Percentiles rank a stretch among this genome's conserved stretches.
Evolutionary conservation across 2,888 invertebrate genomes (phyloP).

Genomic region (Nipponacmea schrenckii): DNA sequence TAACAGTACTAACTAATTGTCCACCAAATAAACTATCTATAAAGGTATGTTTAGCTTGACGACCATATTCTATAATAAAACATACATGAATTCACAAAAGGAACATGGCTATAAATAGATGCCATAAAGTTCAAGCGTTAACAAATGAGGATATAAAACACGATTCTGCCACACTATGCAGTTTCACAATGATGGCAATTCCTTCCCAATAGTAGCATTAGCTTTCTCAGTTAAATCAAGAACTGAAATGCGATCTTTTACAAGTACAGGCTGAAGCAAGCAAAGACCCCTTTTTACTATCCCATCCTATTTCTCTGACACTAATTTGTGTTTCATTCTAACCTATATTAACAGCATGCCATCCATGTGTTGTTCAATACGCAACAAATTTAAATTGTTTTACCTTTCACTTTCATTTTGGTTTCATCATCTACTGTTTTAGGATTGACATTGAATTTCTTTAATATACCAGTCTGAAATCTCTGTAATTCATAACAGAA

Average conservation of each 20-base stretch:
- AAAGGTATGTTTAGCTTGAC: slow-evolving; percentile 69
- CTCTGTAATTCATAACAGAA: slow-evolving; percentile 71
- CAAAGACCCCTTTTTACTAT: too few relatives aligned
- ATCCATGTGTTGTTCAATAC: too few relatives aligned
- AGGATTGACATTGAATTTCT: slow-evolving; percentile 77
- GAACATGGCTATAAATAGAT: not conserved
- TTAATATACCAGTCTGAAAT: slow-evolving; percentile 84
- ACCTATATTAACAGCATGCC: too few relatives aligned
- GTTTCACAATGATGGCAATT: too few relatives aligned
- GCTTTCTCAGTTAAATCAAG: too few relatives aligned
- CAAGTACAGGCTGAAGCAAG: too few relatives aligned
- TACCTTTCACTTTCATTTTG: slow-evolving; percentile 79
- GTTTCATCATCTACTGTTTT: slow-evolving; percentile 81
- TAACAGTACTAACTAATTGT: slow-evolving; percentile 81
- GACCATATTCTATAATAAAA: slow-evolving; percentile 63
- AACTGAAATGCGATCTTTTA: too few relatives aligned
- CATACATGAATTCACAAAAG: slow-evolving; percentile 2
- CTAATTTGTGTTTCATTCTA: too few relatives aligned
- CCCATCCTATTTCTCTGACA: too few relatives aligned
- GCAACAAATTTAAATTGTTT: not conserved
- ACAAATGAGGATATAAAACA: not conserved
- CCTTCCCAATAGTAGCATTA: too few relatives aligned
- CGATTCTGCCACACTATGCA: too few relatives aligned
- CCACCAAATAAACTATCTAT: slow-evolving; percentile 93
- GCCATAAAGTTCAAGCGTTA: too few relatives aligned